Conservation (phyloP, 2,888 invertebrate genomes). For the Heliconius cydno region DNA sequence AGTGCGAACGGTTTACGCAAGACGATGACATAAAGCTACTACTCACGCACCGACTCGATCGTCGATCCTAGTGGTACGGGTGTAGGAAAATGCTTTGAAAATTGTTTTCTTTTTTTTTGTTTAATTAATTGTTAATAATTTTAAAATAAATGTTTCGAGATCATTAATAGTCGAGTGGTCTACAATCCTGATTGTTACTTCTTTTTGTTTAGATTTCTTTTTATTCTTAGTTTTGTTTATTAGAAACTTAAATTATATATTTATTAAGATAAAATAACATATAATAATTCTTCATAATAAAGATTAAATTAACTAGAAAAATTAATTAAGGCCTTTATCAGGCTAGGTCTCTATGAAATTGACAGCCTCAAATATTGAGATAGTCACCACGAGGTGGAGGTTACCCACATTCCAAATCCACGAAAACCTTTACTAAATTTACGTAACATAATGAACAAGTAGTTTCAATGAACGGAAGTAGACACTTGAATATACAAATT, state of each 20-base stretch:
- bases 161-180: too few species aligned
- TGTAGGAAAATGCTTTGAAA: neutral
- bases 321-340: neutral
- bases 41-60: slow-evolving; percentile 12
- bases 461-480: slow-evolving; percentile 36
- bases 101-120: neutral
- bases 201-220: too few species aligned
- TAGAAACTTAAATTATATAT: too few species aligned
- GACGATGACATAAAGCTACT: slow-evolving; percentile 40
- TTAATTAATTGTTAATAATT: too few species aligned
- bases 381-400: neutral
- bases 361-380: neutral
- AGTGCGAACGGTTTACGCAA: slow-evolving; percentile 39
- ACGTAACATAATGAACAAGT: slow-evolving; percentile 26
- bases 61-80: neutral
- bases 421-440: slow-evolving; percentile 28
- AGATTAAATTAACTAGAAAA: neutral
- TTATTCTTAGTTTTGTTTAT: too few species aligned
- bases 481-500: slow-evolving; percentile 28
- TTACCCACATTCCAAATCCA: slow-evolving; percentile 19
- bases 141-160: too few species aligned
- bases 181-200: too few species aligned
- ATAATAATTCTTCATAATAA: too few species aligned
- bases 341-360: neutral
- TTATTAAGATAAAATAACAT: too few species aligned